Evolutionary conservation across 2,797 vertebrate genomes (phyloP), one percentile per base, ranked within the genome.

Genomic region (Antennarius maculatus): DNA sequence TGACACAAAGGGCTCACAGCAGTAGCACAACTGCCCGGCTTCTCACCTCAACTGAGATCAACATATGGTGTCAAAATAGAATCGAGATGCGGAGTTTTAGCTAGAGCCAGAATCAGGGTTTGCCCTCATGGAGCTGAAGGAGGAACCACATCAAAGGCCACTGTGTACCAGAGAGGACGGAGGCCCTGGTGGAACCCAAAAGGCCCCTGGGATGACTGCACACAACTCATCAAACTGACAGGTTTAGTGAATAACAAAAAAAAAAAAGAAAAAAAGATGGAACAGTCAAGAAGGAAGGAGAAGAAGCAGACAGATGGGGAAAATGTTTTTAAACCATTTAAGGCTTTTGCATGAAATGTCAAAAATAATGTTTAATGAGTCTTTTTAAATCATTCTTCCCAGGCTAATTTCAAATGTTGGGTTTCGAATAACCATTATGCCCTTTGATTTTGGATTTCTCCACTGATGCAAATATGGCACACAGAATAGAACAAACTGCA

Each of bases 221-320:
- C 81, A 81, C 87, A 82, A 85, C 86, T 91, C 85, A 89, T 86
- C 86, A 85, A 79, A 82, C 72, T 86, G 88, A 91, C 84, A 82
- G 78, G 77, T 83, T 82, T 74, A 79, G 81, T 66, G 18, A 64
- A 83, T 71, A 76, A 81, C 57, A 62, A 54, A 6, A 58, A 60
- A 58, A 61, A 27, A 31, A 47, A 17, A 39, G 18, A 5, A 55
- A 60, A 55, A 63, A 27, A 27, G 50, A 28, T 39, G 18, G 16
- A 2, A 28, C 0, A 15, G 59, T 64, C 48, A 23, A 37, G 63
- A 59, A 31, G 51, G 42, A 27, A 66, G 68, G 51, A 17, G 48
- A 50, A 68, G 63, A 50, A 46, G 45, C 23, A 8, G 37, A 65
- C 5, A 37, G 51, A 61, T 48, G 37, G 61, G 39, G 63, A 66